Percentiles rank a stretch among this genome's conserved stretches.
Evolutionary conservation across 2,113 vertebrate species (phyloP).

Genomic region (Thamnophis sirtalis): DNA sequence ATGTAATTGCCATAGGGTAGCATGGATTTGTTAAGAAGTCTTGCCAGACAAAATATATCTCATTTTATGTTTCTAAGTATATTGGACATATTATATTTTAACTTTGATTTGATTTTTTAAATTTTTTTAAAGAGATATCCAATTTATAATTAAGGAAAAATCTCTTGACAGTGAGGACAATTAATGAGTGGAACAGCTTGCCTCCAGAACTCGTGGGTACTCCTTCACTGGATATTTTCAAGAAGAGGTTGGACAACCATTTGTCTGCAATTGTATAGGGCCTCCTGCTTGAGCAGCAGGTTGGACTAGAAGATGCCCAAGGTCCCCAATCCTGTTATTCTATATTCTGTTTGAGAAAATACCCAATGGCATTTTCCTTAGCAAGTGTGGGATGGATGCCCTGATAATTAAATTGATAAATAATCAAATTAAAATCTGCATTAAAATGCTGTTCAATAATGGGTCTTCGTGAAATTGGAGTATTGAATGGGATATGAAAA

Average conservation of each 20-base stretch:
- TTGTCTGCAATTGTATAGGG: neutral
- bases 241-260: neutral
- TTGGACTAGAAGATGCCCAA: neutral
- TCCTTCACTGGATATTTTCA: neutral
- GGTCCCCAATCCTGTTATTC: neutral
- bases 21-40: neutral
- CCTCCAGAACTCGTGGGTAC: neutral
- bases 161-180: neutral
- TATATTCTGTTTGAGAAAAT: neutral
- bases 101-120: neutral
- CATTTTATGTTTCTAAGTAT: neutral
- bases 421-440: neutral
- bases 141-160: neutral
- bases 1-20: neutral
- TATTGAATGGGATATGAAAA: neutral
- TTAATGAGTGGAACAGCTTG: neutral
- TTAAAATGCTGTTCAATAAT: neutral
- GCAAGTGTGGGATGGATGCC: neutral
- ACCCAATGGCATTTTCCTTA: neutral
- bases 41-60: neutral
- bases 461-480: neutral
- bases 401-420: neutral
- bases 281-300: neutral
- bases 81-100: neutral
- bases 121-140: neutral